Evolutionary conservation across 2,797 vertebrate genomes (phyloP).

Genomic region (Lepilemur ruficaudatus): DNA sequence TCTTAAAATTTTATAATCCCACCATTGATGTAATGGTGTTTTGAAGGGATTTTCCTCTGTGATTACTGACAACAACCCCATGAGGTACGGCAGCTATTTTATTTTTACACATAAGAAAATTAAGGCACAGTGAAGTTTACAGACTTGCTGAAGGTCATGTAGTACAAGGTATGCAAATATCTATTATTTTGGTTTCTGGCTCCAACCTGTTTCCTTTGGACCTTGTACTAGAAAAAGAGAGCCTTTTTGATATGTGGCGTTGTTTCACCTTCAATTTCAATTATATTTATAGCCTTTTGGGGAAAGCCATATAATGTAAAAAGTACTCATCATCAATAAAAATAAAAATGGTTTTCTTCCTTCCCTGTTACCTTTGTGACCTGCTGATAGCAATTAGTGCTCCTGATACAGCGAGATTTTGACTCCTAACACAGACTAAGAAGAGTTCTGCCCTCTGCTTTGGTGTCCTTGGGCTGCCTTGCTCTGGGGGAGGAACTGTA

Average conservation of each 20-base stretch:
- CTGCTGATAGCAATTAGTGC: neutral
- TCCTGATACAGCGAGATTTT: neutral
- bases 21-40: neutral
- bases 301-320: neutral
- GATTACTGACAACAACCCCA: neutral
- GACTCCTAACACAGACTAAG: neutral
- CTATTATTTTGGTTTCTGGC: neutral
- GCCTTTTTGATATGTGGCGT: neutral
- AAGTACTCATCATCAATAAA: neutral
- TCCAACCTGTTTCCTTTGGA: neutral
- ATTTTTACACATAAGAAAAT: constrained; percentile 1
- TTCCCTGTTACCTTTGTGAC: neutral
- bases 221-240: neutral
- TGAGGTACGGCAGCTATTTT: neutral
- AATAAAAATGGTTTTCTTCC: neutral
- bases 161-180: neutral
- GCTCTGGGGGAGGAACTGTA: neutral
- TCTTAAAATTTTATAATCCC: neutral
- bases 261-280: neutral
- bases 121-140: neutral
- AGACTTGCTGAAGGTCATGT: neutral
- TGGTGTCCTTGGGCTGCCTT: neutral
- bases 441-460: neutral
- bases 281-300: neutral
- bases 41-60: neutral